phyloP scores from a whole-genome alignment of 2,888 invertebrate species.

The Mayetiola destructor region DNA sequence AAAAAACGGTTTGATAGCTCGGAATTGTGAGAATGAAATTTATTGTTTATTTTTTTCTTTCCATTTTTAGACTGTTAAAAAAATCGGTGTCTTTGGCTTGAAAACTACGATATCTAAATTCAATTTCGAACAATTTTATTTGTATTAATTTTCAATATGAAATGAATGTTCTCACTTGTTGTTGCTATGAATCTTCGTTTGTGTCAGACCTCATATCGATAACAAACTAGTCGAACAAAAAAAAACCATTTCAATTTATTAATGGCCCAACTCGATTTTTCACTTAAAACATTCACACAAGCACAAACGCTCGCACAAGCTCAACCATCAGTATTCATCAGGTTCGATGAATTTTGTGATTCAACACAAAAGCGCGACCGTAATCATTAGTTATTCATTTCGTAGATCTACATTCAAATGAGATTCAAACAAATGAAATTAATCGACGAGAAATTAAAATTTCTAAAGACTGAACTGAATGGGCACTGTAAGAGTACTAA shows the following conservation, averaged over 20 bases:
- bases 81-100: no score
- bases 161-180: constrained; percentile 2
- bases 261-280: not conserved
- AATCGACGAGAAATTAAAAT: no score
- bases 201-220: not conserved
- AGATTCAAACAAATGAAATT: no score
- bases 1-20: no score
- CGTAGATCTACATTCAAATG: not conserved
- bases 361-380: not conserved
- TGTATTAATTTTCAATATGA: not conserved
- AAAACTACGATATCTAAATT: not conserved
- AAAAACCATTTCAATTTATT: not conserved
- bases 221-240: no score
- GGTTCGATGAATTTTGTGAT: no score
- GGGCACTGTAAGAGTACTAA: no score
- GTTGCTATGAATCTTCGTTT: not conserved
- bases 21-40: no score
- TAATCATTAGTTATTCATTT: constrained; percentile 11
- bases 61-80: no score
- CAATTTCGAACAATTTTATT: not conserved
- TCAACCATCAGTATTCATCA: no score
- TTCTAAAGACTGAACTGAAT: no score
- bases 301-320: not conserved
- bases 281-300: not conserved
- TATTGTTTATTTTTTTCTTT: no score